Conservation (phyloP, 2,797 vertebrate species). For the Megaceryle alcyon region DNA sequence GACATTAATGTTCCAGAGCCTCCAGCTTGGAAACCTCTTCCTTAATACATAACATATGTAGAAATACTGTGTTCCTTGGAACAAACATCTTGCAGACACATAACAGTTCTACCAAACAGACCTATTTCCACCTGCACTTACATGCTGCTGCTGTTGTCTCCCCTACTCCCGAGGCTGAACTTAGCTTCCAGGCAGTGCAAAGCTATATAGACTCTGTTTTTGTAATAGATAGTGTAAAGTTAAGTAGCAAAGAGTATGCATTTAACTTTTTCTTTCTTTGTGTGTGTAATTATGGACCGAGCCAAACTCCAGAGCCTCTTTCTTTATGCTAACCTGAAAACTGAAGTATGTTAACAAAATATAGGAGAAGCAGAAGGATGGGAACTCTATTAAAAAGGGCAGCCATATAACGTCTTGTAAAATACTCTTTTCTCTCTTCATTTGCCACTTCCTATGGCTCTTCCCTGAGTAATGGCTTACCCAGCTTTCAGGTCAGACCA, state of each 20-base stretch:
- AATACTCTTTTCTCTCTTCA: neutral
- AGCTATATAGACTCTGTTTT: neutral
- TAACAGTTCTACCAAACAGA: neutral
- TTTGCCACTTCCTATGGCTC: neutral
- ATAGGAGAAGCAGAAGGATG: neutral
- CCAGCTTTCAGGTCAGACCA: neutral
- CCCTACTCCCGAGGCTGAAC: neutral
- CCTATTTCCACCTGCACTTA: conserved; percentile 26
- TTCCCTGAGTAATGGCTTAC: neutral
- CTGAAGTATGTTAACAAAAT: neutral
- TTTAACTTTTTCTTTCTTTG: neutral
- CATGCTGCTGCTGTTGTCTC: neutral
- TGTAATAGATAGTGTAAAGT: neutral
- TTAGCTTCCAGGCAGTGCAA: neutral
- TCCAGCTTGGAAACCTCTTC: neutral
- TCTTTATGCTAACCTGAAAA: neutral
- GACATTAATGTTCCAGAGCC: neutral
- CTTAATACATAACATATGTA: neutral
- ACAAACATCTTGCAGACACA: neutral
- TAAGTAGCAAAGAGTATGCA: neutral
- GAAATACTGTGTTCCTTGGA: neutral
- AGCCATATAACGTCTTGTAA: neutral
- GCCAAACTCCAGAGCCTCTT: neutral
- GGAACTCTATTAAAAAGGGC: neutral
- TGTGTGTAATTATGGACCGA: neutral